A percentile compares a stretch with the other conserved stretches of the same genome.
Evolutionary conservation across 1,140 invertebrate species (phyloP).

Genomic region (Drosophila punjabiensis): DNA sequence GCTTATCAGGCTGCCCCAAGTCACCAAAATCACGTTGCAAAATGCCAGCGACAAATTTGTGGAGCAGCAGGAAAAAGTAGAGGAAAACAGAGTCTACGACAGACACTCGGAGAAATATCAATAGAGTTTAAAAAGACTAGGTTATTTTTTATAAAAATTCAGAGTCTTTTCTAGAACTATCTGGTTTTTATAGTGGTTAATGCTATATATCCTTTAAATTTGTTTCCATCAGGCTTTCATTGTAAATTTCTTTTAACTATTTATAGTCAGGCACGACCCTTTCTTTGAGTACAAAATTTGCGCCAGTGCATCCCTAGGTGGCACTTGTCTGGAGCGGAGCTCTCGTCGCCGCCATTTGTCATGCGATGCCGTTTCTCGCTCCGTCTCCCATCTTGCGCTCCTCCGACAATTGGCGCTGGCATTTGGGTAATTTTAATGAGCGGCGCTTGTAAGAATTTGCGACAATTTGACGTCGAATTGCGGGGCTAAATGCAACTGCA

Average conservation of each 20-base stretch:
- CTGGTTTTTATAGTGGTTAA: no score
- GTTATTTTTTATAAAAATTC: no score
- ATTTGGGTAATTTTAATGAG: conserved; percentile 69
- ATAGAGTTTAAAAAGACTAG: background rate
- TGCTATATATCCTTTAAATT: no score
- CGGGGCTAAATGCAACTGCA: conserved; percentile 2
- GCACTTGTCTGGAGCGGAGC: conserved; percentile 58
- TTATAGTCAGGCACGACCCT: background rate
- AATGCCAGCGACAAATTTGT: conserved; percentile 60
- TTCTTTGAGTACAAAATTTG: background rate
- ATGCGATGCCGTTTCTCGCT: conserved; percentile 60
- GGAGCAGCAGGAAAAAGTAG: background rate
- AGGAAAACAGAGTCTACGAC: conserved; percentile 12
- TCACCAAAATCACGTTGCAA: conserved; percentile 64
- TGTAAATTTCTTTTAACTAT: background rate
- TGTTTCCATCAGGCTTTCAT: background rate
- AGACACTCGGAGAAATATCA: conserved; percentile 13
- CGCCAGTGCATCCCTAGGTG: conserved; percentile 42
- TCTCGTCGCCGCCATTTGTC: conserved; percentile 63
- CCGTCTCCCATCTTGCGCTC: conserved; percentile 10
- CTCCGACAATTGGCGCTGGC: conserved; percentile 56
- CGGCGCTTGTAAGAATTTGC: conserved; percentile 74
- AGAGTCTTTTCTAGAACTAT: background rate
- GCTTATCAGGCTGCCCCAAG: conserved; percentile 51
- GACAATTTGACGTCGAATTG: conserved; percentile 72